Percentiles rank a stretch among this genome's conserved stretches.
These are phyloP conservation scores for Brachypteracias leptosomus DNA, from an alignment of 2,113 vertebrate species.

Conservation along the genomic window DNA sequence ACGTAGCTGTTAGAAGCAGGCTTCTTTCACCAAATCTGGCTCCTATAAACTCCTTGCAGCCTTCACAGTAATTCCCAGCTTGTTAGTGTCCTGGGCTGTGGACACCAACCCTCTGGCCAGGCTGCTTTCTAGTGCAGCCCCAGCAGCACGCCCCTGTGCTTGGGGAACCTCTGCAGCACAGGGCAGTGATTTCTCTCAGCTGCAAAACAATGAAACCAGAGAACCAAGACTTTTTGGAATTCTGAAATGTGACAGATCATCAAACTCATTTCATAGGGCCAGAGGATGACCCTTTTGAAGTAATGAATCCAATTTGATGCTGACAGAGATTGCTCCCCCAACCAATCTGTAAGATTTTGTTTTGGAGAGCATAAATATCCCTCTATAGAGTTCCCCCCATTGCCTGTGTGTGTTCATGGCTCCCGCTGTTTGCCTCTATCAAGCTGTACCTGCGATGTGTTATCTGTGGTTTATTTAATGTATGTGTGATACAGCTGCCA, in stretches of 20 bases:
- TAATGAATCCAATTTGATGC: neutral
- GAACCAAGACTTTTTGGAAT: neutral
- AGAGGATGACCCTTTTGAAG: neutral
- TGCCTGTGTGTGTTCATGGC: rapidly evolving
- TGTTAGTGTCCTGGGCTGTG: neutral
- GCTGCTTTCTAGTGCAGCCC: neutral
- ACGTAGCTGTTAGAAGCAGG: neutral
- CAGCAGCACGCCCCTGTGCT: neutral
- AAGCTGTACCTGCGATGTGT: neutral
- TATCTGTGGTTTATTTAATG: neutral
- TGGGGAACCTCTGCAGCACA: neutral
- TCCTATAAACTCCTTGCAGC: neutral
- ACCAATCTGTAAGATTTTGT: neutral
- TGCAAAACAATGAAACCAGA: neutral
- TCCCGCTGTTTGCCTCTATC: neutral
- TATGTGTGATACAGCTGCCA: neutral
- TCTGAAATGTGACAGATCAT: neutral
- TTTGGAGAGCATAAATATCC: neutral
- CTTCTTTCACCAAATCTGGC: neutral
- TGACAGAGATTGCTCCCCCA: neutral
- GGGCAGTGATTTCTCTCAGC: neutral
- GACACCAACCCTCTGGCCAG: neutral
- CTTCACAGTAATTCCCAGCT: neutral
- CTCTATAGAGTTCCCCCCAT: rapidly evolving
- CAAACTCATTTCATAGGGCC: neutral